A percentile compares a stretch with the other conserved stretches of the same genome.
phyloP scores from a whole-genome alignment of 2,888 invertebrate species.

The Drosophila bunnanda region DNA sequence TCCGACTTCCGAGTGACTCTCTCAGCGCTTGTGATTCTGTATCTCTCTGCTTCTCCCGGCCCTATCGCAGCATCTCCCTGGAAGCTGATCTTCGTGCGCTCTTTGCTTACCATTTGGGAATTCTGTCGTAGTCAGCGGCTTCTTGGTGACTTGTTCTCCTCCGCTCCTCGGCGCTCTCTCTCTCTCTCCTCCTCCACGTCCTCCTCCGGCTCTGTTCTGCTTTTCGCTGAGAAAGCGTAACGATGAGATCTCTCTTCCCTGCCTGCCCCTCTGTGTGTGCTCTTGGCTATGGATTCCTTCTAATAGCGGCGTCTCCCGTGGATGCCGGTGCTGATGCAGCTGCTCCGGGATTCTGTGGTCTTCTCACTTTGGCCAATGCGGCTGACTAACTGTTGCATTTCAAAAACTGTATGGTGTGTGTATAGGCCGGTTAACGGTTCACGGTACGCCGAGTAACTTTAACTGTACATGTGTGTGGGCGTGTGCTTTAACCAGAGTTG shows the following conservation, averaged over 20 bases:
- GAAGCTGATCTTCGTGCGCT: slow-evolving; percentile 19
- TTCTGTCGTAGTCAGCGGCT: slow-evolving; percentile 70
- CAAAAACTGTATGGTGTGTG: slow-evolving; percentile 9
- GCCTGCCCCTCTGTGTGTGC: slow-evolving; percentile 4
- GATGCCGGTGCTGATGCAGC: slow-evolving; percentile 8
- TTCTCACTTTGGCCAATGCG: slow-evolving; percentile 43
- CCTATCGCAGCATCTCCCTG: slow-evolving; percentile 5
- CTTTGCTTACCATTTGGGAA: slow-evolving; percentile 71
- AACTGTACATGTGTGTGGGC: slow-evolving; percentile 4
- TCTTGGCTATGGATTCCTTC: slow-evolving; percentile 28
- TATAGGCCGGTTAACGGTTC: background rate
- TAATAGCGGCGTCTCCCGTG: slow-evolving; percentile 22
- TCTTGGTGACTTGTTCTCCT: slow-evolving; percentile 37
- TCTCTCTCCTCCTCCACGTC: background rate
- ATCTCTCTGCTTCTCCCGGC: background rate
- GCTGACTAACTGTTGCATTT: slow-evolving; percentile 33
- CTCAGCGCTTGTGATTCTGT: background rate
- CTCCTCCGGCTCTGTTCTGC: slow-evolving; percentile 6
- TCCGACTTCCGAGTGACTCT: slow-evolving; percentile 14
- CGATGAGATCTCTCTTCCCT: slow-evolving; percentile 27
- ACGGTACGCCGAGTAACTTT: background rate
- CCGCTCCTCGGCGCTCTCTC: slow-evolving; percentile 9
- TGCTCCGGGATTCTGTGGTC: slow-evolving; percentile 21
- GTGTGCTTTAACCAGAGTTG: background rate
- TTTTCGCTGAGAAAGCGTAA: slow-evolving; percentile 71